phyloP scores from a whole-genome alignment of 2,888 invertebrate genomes.

The Tenodera sinensis region DNA sequence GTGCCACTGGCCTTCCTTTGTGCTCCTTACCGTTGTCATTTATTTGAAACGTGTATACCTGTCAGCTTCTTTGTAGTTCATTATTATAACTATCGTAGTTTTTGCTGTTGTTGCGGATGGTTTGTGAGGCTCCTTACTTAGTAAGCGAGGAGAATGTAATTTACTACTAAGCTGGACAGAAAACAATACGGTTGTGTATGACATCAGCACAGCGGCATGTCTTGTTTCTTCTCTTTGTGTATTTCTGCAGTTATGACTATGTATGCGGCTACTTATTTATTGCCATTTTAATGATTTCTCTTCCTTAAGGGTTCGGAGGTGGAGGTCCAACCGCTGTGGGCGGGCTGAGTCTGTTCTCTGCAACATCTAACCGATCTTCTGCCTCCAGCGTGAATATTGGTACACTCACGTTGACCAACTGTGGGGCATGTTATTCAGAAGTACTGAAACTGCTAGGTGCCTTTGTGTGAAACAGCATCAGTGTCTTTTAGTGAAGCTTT shows the following conservation, averaged over 20 bases:
- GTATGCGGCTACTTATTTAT: background rate
- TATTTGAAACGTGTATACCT: background rate
- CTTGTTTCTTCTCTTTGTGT: background rate
- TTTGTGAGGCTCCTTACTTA: background rate
- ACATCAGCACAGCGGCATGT: background rate
- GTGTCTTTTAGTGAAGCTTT: too few species aligned
- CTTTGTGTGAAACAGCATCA: too few species aligned
- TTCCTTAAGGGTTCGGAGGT: background rate
- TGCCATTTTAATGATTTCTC: background rate
- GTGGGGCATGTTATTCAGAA: background rate
- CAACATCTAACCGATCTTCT: background rate
- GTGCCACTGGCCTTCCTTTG: background rate
- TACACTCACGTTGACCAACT: background rate
- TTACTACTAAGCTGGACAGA: background rate
- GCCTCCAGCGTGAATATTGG: background rate
- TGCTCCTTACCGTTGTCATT: background rate
- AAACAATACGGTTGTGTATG: background rate
- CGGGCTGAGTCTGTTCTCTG: background rate
- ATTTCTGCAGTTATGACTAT: background rate
- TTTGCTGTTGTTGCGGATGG: background rate
- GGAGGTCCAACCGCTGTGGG: background rate
- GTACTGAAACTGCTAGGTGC: background rate
- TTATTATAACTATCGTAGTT: background rate
- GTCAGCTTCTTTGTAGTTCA: background rate
- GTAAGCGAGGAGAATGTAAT: background rate